Evolutionary conservation across 2,888 invertebrate species (phyloP).

Genomic region (Lasioglossum malachurum): DNA sequence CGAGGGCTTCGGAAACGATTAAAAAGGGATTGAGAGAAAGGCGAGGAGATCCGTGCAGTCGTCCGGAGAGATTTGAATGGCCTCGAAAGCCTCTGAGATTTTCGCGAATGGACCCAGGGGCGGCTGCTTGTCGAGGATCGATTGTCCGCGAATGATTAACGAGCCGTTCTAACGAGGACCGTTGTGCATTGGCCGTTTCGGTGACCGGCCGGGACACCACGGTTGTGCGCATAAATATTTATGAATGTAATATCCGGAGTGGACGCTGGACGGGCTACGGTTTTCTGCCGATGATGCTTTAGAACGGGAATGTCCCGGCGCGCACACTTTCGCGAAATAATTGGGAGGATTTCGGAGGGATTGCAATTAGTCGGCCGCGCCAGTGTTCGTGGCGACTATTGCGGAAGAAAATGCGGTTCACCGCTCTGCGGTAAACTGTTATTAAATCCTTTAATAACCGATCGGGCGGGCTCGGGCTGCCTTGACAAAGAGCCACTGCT

Average conservation of each 20-base stretch:
- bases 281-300: slow-evolving; percentile 7
- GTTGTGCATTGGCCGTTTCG: neutral
- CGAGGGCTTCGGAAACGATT: neutral
- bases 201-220: slow-evolving; percentile 12
- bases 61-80: neutral
- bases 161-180: slow-evolving; percentile 5
- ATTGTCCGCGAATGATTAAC: slow-evolving; percentile 13
- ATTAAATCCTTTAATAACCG: neutral
- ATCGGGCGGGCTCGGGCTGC: neutral
- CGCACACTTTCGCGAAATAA: slow-evolving; percentile 3
- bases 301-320: neutral
- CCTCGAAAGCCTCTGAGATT: neutral
- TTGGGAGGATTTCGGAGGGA: neutral
- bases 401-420: neutral
- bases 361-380: neutral
- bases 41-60: neutral
- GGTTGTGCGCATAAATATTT: slow-evolving; percentile 36
- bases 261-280: neutral
- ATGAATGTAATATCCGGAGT: slow-evolving; percentile 11
- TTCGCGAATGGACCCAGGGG: neutral
- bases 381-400: neutral
- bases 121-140: neutral
- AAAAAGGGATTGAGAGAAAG: neutral
- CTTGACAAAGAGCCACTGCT: too few relatives aligned
- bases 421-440: neutral